Percentiles rank a stretch among this genome's conserved stretches.
phyloP scores from a whole-genome alignment of 2,797 vertebrate species.

The Channa striata region DNA sequence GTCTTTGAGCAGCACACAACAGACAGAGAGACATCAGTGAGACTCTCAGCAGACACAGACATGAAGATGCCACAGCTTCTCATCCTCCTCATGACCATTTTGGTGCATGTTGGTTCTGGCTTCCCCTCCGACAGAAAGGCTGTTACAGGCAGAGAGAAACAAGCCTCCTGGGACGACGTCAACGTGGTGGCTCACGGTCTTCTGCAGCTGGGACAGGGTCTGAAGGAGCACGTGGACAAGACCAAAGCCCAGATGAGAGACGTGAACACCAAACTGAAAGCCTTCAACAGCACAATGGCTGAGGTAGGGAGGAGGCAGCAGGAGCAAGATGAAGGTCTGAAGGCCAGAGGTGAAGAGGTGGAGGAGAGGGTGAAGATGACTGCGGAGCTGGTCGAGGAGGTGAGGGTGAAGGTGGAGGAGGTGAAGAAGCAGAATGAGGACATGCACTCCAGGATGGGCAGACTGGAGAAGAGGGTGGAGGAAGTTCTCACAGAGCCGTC shows the following conservation, averaged over 20 bases:
- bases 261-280: slow-evolving; percentile 82
- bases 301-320: slow-evolving; percentile 74
- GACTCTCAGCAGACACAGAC: slow-evolving; percentile 31
- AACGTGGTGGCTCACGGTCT: slow-evolving; percentile 94
- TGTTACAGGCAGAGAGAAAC: slow-evolving; percentile 57
- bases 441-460: slow-evolving; percentile 80
- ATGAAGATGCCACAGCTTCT: slow-evolving; percentile 76
- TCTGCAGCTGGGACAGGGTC: slow-evolving; percentile 94
- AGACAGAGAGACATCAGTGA: slow-evolving; percentile 39
- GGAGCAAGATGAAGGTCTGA: slow-evolving; percentile 63
- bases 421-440: slow-evolving; percentile 74
- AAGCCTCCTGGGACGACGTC: slow-evolving; percentile 93
- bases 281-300: slow-evolving; percentile 84
- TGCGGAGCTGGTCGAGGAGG: slow-evolving; percentile 66
- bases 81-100: slow-evolving; percentile 68
- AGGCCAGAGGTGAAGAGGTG: slow-evolving; percentile 52
- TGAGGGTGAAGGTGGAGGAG: slow-evolving; percentile 77
- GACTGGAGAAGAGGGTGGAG: slow-evolving; percentile 82
- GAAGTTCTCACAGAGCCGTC: slow-evolving; percentile 68
- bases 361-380: slow-evolving; percentile 65
- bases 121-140: slow-evolving; percentile 73
- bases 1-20: slow-evolving; percentile 42
- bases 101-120: slow-evolving; percentile 57
- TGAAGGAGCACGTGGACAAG: slow-evolving; percentile 94
- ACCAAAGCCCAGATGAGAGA: slow-evolving; percentile 89